Conservation (phyloP, 2,888 invertebrate genomes). For the Lasioglossum figueresi region DNA sequence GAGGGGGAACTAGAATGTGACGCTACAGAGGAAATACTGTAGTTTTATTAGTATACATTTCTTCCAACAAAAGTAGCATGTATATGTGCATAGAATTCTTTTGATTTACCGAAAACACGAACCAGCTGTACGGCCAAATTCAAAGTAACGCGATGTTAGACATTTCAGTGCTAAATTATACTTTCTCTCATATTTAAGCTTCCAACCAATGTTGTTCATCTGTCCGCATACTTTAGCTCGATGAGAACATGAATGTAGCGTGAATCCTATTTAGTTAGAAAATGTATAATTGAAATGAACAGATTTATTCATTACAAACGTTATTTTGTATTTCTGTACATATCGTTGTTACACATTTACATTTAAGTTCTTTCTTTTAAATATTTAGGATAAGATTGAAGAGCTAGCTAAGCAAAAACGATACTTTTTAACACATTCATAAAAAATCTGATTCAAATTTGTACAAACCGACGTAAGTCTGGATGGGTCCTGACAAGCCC, state of each 20-base stretch:
- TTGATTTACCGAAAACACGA: constrained; percentile 23
- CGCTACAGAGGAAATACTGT: neutral
- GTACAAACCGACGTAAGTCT: neutral
- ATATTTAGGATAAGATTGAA: neutral
- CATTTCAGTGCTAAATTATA: constrained; percentile 26
- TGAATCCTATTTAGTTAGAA: constrained; percentile 25
- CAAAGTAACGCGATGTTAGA: neutral
- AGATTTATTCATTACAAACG: constrained; percentile 34
- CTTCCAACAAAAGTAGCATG: constrained; percentile 29
- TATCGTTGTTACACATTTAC: neutral
- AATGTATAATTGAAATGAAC: constrained; percentile 18
- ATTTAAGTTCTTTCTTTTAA: neutral
- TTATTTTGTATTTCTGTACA: neutral
- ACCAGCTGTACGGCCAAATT: neutral
- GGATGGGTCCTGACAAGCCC: neutral
- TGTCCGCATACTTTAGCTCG: constrained; percentile 7
- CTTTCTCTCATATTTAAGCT: neutral
- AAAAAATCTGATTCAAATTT: neutral
- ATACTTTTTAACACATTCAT: neutral
- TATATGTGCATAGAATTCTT: constrained; percentile 41
- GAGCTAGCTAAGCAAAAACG: neutral
- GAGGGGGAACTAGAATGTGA: neutral
- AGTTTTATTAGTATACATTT: constrained; percentile 29
- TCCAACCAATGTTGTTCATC: neutral
- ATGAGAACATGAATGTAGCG: constrained; percentile 22